Evolutionary conservation across 2,888 invertebrate genomes (phyloP).

Genomic region (Drosophila fungiperda): DNA sequence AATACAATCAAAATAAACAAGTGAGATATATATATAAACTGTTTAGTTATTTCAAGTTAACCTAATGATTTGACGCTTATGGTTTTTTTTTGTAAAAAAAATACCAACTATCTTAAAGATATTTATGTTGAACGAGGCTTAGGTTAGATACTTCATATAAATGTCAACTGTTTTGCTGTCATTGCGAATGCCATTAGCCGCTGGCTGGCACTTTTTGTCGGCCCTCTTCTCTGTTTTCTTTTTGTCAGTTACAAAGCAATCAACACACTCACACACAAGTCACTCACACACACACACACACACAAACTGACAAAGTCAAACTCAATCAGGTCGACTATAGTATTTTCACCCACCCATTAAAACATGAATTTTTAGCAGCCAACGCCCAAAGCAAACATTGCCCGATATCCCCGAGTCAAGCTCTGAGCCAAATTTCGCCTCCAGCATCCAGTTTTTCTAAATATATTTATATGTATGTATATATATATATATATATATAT

Average conservation of each 20-base stretch:
- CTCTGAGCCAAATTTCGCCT: neutral
- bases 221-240: neutral
- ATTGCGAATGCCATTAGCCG: conserved; percentile 18
- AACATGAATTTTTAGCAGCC: conserved; percentile 28
- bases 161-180: conserved; percentile 8
- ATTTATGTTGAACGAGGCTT: neutral
- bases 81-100: neutral
- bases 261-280: conserved; percentile 11
- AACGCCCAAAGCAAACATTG: conserved; percentile 27
- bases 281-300: conserved; percentile 1
- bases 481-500: neutral
- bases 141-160: neutral
- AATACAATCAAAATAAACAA: neutral
- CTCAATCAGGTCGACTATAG: conserved; percentile 17
- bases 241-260: conserved; percentile 27
- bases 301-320: neutral
- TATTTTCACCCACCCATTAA: conserved; percentile 29
- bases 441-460: conserved; percentile 18
- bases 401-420: conserved; percentile 4
- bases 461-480: too few relatives aligned
- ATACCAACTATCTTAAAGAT: neutral
- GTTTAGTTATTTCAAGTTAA: neutral
- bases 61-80: neutral
- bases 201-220: conserved; percentile 6
- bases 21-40: neutral